These are phyloP conservation scores for Semotilus atromaculatus DNA, from an alignment of 2,797 vertebrate species.

Conservation along the genomic window DNA sequence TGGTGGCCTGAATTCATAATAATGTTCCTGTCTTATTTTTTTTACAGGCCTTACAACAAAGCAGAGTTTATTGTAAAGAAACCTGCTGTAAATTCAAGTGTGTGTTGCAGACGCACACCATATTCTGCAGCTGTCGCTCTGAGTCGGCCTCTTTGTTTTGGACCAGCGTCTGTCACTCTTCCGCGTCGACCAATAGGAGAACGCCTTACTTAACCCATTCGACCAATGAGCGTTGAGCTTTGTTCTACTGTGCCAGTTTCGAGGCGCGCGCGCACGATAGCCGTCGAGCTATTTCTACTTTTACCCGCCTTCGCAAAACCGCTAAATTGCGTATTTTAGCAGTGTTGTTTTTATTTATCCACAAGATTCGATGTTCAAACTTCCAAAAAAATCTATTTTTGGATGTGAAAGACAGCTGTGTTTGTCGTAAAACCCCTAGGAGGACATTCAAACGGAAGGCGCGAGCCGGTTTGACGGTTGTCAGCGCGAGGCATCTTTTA, in stretches of 20 bases:
- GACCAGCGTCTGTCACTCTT: slow-evolving; percentile 23
- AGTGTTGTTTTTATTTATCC: not conserved
- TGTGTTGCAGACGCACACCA: not conserved
- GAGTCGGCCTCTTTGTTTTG: slow-evolving; percentile 53
- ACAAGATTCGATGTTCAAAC: not conserved
- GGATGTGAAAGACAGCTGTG: slow-evolving; percentile 15
- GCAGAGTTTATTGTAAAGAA: not conserved
- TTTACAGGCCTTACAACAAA: not conserved
- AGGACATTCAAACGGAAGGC: slow-evolving; percentile 53
- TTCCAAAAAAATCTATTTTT: not conserved
- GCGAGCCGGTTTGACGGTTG: slow-evolving; percentile 56
- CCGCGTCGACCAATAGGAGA: slow-evolving; percentile 25
- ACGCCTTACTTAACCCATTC: slow-evolving; percentile 11
- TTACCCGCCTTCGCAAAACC: slow-evolving; percentile 15
- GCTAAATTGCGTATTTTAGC: not conserved
- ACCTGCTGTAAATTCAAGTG: not conserved
- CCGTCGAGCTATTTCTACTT: slow-evolving; percentile 45
- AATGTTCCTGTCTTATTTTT: not conserved
- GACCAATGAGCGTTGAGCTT: slow-evolving; percentile 43
- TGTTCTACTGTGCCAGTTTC: not conserved
- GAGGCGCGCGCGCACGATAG: slow-evolving; percentile 47
- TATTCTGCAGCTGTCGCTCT: slow-evolving; percentile 8
- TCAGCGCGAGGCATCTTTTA: slow-evolving; percentile 21
- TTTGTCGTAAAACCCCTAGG: slow-evolving; percentile 40
- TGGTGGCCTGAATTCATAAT: not conserved